Evolutionary conservation across 2,113 vertebrate genomes (phyloP).

Genomic region (Podarcis raffonei): DNA sequence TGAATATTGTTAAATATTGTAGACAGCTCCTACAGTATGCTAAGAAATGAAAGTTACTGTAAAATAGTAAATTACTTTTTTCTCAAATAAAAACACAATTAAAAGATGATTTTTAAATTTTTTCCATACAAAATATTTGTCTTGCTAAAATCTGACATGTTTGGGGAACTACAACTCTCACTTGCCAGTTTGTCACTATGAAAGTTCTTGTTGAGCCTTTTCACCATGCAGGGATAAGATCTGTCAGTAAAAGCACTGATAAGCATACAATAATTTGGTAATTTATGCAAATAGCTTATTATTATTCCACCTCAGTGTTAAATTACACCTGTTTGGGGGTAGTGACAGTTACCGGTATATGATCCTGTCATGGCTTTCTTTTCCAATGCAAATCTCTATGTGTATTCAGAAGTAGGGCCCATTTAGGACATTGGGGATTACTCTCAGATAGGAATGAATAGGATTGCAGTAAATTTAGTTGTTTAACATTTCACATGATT

Average conservation of each 20-base stretch:
- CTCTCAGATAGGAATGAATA: too few relatives aligned
- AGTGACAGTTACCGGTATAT: background rate
- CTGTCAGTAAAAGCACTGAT: background rate
- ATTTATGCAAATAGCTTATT: background rate
- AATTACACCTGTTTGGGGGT: background rate
- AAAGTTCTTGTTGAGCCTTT: background rate
- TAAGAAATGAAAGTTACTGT: background rate
- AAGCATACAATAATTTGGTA: background rate
- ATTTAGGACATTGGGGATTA: too few relatives aligned
- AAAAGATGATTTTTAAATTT: background rate
- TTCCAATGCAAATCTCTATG: background rate
- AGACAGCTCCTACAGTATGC: background rate
- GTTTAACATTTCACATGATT: too few relatives aligned
- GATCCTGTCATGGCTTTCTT: background rate
- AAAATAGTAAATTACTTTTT: background rate
- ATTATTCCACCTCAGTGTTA: background rate
- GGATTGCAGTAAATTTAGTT: too few relatives aligned
- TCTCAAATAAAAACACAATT: background rate
- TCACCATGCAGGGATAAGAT: background rate
- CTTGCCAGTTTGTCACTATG: background rate
- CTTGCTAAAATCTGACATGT: background rate
- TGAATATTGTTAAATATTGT: conserved; percentile 27
- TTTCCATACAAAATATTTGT: background rate
- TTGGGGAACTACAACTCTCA: background rate
- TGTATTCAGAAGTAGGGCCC: too few relatives aligned